A percentile compares a stretch with the other conserved stretches of the same genome.
phyloP scores from a whole-genome alignment of 2,113 vertebrate species.

The Sialia sialis region DNA sequence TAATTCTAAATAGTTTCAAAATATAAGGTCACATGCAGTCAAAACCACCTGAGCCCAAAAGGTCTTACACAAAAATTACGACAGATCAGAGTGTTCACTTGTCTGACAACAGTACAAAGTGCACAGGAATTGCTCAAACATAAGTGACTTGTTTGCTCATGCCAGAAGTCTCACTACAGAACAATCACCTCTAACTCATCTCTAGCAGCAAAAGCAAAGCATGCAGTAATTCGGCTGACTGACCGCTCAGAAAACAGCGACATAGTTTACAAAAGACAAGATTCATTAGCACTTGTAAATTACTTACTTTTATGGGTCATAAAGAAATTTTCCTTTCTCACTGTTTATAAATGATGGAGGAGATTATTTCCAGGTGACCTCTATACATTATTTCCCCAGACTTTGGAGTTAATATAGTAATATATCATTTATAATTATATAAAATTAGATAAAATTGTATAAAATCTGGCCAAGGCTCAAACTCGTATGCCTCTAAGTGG shows the following conservation, averaged over 20 bases:
- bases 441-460: neutral
- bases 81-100: neutral
- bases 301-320: neutral
- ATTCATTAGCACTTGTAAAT: neutral
- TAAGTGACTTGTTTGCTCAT: neutral
- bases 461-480: neutral
- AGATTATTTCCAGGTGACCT: neutral
- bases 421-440: neutral
- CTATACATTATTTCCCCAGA: neutral
- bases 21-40: neutral
- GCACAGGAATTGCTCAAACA: neutral
- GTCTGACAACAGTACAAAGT: neutral
- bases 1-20: neutral
- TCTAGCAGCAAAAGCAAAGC: neutral
- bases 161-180: neutral
- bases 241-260: neutral
- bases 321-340: neutral
- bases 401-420: neutral
- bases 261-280: neutral
- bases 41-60: neutral
- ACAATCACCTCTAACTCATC: neutral
- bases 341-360: neutral
- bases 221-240: neutral
- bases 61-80: neutral
- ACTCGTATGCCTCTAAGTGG: neutral